Base-by-base conservation (phyloP, 2,113 vertebrate species). In the Tiliqua scincoides region DNA sequence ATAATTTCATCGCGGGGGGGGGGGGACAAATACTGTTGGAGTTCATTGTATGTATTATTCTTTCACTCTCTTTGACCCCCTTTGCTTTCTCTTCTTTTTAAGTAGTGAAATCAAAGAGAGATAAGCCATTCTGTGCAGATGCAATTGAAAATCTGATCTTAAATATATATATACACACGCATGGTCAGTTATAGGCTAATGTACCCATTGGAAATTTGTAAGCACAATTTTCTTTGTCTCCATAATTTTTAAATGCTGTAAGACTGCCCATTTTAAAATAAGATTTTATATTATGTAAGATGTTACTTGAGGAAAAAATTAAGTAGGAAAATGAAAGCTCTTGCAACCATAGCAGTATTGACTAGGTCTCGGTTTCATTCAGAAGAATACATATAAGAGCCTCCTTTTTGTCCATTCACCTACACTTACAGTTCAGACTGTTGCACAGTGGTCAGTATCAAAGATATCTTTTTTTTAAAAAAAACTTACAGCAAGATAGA, bases 1-100 rank as follows among this genome's bases (percentile, higher is more conserved):
- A 65, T 87, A n/a, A 6, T 74, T 93, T 91, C 73, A 89, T n/a
- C n/a, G n/a, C n/a, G n/a, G n/a, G n/a, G 71, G 18, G 7, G 23
- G 2, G 0, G 6, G 57, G 83, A 73, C 82, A 91, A 87, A 77
- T 43, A 59, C 10, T 87, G 43, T 8, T 84, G 61, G 54, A 61
- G 6, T 54, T n/a, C 85, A 30, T 20, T 82, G 74, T 87, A 48
- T 48, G 43, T 8, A 48, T 48, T 48, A 48, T 48, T 14, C 3
- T 84, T 74, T 76, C 18, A 57, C 54, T 57, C 10, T 62, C n/a
- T 27, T 10, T n/a, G 43, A 48, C 25, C 30, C 21, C 35, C 23
- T 30, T 3, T 59, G 17, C 14, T 15, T 15, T 27, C 4, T 6
- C 37, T 35, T 35, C 9, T 2, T 82, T 0, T 12, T 0, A 30